Base-by-base conservation (phyloP, 2,888 invertebrate genomes). In the Polydrusus cervinus region DNA sequence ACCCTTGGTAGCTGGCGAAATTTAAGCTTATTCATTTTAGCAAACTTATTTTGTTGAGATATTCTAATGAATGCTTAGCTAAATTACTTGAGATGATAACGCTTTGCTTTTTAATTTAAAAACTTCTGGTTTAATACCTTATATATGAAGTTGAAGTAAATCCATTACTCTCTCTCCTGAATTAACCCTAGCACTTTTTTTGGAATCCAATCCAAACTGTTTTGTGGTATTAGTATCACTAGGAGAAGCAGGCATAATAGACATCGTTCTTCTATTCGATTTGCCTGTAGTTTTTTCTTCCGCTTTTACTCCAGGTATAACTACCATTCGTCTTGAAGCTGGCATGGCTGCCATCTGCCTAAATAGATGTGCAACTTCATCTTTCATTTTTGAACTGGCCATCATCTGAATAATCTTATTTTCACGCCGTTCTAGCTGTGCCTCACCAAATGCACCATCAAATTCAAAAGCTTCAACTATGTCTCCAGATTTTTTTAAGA, bases 271-370 rank as follows among this genome's bases (percentile, higher is more conserved):
- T 18, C 16, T 1, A 16, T 57, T 67, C 1, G 49, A 30, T 20
- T 20, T 68, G 10, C 20, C 5, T 13, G 9, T 18, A 11, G 18
- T 1, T 38, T 38, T 49, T 10, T 38, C 25, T n/a, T 60, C 34
- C 10, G 51, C 62, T 20, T 43, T 73, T 7, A 75, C 75, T 14
- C 89, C 89, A 0, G 89, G 89, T 87, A 89, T 88, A 11, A 89
- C 86, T 1, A 88, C 87, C 81, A 89, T 83, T 68, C 89, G 82
- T 53, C 89, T 81, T 1, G 83, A 82, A 0, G 87, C 83, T 0
- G 89, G 88, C 78, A 89, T 86, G 0, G 85, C 85, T 0, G 87
- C 82, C 88, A 89, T 89, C 71, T 86, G 83, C 34, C 86, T 85
- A 80, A 89, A 87, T 7, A 90, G 82, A 79, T 86, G 86, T 3